A percentile compares a stretch with the other conserved stretches of the same genome.
Evolutionary conservation across 2,888 invertebrate genomes (phyloP).

Genomic region (Drosophila tripunctata): DNA sequence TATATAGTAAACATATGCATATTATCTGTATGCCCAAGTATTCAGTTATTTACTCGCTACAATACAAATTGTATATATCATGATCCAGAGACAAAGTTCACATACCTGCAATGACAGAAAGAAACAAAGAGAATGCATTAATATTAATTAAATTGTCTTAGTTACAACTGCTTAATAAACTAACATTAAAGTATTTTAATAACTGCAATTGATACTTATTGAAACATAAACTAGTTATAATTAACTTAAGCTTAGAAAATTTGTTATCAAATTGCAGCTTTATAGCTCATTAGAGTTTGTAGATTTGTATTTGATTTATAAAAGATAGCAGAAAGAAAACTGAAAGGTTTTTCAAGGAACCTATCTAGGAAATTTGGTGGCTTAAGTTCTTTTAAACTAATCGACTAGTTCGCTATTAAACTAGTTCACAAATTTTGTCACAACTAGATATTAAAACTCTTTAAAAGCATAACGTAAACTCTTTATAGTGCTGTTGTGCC

Average conservation of each 20-base stretch:
- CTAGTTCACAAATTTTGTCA: too few relatives aligned
- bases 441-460: too few relatives aligned
- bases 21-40: background rate
- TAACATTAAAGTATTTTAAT: background rate
- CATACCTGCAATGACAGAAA: constrained; percentile 39
- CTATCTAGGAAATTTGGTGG: too few relatives aligned
- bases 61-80: background rate
- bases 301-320: too few relatives aligned
- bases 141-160: constrained; percentile 4
- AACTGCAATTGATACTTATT: background rate
- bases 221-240: background rate
- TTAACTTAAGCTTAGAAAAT: too few relatives aligned
- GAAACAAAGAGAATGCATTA: constrained; percentile 6
- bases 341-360: too few relatives aligned
- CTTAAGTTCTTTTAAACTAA: too few relatives aligned
- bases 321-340: too few relatives aligned
- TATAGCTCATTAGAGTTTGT: too few relatives aligned
- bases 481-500: background rate
- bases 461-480: background rate
- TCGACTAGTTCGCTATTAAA: too few relatives aligned
- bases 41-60: background rate
- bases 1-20: constrained; percentile 18
- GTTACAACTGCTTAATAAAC: background rate
- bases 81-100: constrained; percentile 6
- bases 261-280: too few relatives aligned